A percentile compares a stretch with the other conserved stretches of the same genome.
Evolutionary conservation across 2,888 invertebrate species (phyloP).

Genomic region (Rhorus exstirpatorius): DNA sequence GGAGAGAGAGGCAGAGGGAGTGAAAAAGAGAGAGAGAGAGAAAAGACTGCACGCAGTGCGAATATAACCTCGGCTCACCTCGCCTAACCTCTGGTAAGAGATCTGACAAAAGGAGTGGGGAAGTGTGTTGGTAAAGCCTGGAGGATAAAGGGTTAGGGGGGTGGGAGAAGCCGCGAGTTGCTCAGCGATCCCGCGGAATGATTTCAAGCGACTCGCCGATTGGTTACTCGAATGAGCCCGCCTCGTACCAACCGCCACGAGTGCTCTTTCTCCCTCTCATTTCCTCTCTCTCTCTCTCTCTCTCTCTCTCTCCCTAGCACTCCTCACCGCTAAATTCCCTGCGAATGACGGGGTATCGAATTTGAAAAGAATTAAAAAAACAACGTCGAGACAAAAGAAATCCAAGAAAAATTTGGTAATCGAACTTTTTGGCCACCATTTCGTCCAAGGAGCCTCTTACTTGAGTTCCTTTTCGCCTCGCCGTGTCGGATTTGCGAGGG

Average conservation of each 20-base stretch:
- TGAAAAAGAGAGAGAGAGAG: conserved; percentile 25
- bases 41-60: conserved; percentile 68
- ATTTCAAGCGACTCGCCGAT: conserved; percentile 82
- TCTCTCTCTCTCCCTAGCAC: neutral
- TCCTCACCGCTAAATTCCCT: neutral
- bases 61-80: conserved; percentile 80
- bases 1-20: conserved; percentile 27
- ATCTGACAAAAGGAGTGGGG: conserved; percentile 65
- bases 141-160: neutral
- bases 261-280: conserved; percentile 11
- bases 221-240: conserved; percentile 78
- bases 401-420: conserved; percentile 19
- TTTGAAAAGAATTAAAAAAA: neutral
- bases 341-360: conserved; percentile 7
- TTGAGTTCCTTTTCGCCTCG: neutral
- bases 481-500: too few species aligned
- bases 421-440: conserved; percentile 47
- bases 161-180: conserved; percentile 72
- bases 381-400: neutral
- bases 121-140: neutral
- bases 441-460: conserved; percentile 13
- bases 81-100: conserved; percentile 78
- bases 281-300: conserved; percentile 1
- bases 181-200: conserved; percentile 83
- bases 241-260: conserved; percentile 62